These are phyloP conservation scores for Sipha flava DNA, from an alignment of 1,140 invertebrate species.

Conservation along the genomic window DNA sequence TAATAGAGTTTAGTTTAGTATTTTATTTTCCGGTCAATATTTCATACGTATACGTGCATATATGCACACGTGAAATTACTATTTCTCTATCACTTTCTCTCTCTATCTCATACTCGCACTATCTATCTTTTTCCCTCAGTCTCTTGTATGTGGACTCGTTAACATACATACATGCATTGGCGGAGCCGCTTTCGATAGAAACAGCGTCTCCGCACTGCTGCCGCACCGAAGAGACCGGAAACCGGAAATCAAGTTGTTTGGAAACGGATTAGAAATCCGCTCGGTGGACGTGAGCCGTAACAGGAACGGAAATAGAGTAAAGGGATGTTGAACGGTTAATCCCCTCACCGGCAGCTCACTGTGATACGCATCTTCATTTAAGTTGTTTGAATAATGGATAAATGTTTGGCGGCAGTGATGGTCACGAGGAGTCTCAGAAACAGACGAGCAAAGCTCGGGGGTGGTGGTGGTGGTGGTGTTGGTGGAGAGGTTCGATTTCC, in stretches of 20 bases:
- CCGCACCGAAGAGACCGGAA: constrained; percentile 3
- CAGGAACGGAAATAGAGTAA: constrained; percentile 16
- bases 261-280: constrained; percentile 8
- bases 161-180: no score
- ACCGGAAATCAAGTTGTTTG: constrained; percentile 30
- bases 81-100: no score
- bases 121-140: no score
- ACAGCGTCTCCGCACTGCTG: no score
- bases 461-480: not conserved
- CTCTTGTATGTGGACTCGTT: no score
- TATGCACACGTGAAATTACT: not conserved
- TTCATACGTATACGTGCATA: not conserved
- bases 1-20: not conserved
- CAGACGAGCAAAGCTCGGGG: no score
- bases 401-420: not conserved
- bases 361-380: constrained; percentile 25
- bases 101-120: no score
- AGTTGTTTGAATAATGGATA: constrained; percentile 24
- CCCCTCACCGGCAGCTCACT: not conserved
- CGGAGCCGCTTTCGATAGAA: no score
- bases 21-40: constrained; percentile 19
- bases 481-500: constrained; percentile 1
- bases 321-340: constrained; percentile 26
- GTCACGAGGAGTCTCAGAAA: not conserved
- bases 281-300: not conserved